Conservation (phyloP, 2,888 invertebrate species). For the Anticlea derivata region DNA sequence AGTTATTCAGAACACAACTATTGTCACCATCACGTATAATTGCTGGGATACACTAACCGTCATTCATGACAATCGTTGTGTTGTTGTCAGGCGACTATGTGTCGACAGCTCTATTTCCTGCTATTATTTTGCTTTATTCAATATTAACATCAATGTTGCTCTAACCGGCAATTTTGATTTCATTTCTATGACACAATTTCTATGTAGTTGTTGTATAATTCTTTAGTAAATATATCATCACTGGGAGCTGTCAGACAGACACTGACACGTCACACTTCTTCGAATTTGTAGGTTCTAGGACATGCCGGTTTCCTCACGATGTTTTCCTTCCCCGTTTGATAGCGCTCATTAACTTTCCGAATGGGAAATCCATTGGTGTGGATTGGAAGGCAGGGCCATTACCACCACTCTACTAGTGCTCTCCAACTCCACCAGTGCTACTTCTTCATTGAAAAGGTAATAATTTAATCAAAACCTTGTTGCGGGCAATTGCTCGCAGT, state of each 20-base stretch:
- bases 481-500: constrained; percentile 34
- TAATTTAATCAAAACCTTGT: constrained; percentile 62
- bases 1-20: no score
- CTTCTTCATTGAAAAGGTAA: constrained; percentile 46
- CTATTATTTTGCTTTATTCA: constrained; percentile 40
- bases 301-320: no score
- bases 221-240: neutral
- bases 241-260: no score
- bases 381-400: no score
- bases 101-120: constrained; percentile 39
- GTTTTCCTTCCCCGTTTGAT: no score
- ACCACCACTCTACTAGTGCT: no score
- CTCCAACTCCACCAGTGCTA: no score
- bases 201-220: neutral
- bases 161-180: constrained; percentile 21
- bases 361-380: no score
- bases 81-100: constrained; percentile 36
- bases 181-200: constrained; percentile 9
- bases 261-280: no score
- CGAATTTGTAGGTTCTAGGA: no score
- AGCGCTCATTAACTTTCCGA: no score
- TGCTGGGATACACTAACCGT: constrained; percentile 34
- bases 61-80: constrained; percentile 33
- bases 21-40: no score
- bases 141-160: constrained; percentile 39